A percentile compares a stretch with the other conserved stretches of the same genome.
Conservation (phyloP, 1,140 invertebrate genomes). For the Ptiloglossa arizonensis region DNA sequence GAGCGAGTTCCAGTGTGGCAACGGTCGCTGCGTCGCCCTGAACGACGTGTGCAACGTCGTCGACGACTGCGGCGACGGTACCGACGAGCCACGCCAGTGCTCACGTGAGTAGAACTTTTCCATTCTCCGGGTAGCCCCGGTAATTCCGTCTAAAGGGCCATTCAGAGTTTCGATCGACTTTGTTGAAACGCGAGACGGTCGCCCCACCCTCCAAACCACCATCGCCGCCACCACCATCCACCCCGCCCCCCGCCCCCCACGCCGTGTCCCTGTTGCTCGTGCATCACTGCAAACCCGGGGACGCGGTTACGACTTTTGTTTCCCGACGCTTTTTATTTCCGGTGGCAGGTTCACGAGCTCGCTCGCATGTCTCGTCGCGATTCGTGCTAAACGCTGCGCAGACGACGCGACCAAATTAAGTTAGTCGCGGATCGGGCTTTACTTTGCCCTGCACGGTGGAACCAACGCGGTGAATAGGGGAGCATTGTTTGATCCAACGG, state of each 20-base stretch:
- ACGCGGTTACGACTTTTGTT: background rate
- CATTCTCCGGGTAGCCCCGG: background rate
- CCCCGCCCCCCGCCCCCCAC: no score
- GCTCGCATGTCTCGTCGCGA: background rate
- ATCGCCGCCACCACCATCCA: no score
- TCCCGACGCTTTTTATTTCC: no score
- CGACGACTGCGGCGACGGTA: conserved; percentile 92
- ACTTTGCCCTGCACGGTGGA: no score
- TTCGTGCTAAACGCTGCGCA: conserved; percentile 2
- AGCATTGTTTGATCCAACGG: background rate
- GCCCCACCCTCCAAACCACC: no score
- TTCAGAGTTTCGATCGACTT: conserved; percentile 30
- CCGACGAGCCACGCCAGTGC: conserved; percentile 92
- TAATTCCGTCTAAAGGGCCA: conserved; percentile 2
- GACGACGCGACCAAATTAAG: conserved; percentile 9
- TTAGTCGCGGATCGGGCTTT: background rate
- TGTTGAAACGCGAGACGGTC: background rate
- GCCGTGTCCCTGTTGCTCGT: no score
- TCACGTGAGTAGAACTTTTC: conserved; percentile 88
- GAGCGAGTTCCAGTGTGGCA: conserved; percentile 90
- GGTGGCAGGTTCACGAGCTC: background rate
- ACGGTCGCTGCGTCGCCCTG: conserved; percentile 89
- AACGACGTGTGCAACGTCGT: conserved; percentile 92
- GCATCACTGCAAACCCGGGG: no score
- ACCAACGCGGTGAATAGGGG: no score